Evolutionary conservation across 2,888 invertebrate genomes (phyloP), one percentile per base, ranked within the genome.

Genomic region (Troides helena): DNA sequence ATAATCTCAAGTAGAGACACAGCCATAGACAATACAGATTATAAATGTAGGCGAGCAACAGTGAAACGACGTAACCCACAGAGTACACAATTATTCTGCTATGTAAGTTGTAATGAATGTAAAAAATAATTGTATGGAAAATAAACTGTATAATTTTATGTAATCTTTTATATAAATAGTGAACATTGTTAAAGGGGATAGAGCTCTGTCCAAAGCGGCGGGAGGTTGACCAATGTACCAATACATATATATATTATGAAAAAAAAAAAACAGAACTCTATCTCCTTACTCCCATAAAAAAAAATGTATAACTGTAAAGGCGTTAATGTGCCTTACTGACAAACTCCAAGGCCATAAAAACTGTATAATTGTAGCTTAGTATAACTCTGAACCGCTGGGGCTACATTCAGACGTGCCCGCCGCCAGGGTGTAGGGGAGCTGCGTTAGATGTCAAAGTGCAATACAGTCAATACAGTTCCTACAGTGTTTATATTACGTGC

Each of bases 391-490:
- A 46, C 14, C 12, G 14, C 46, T 46, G 14, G 43, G 8, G 43
- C 12, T 10, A 10, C 8, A 43, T 43, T 12, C 43, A 12, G 46
- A 3, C 10, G 14, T 14, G 14, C 56, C 10, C 14, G 18, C 56
- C 50, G 65, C 65, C 25, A 61, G 61, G 50, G 30, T 50, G 57
- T 39, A 23, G 64, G 64, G 43, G 59, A 53, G 56, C 39, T 23
- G n/a, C n/a, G 68, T 46, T 46, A 53, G 56, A 39, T 36, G 39
- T 65, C 39, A 21, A 58, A 67, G 70, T 70, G 70, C 70, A 70
- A 70, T 70, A 70, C 43, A 67, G 60, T 25, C 67, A 64, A 70
- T 67, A 70, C 56, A 70, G 70, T 70, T 70, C 70, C 70, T 70
- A 70, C 63, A 46, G 10, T 56, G 56, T 65, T 36, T 56, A 60